Base-by-base conservation (phyloP, 2,797 vertebrate species). In the Sarcophilus harrisii region DNA sequence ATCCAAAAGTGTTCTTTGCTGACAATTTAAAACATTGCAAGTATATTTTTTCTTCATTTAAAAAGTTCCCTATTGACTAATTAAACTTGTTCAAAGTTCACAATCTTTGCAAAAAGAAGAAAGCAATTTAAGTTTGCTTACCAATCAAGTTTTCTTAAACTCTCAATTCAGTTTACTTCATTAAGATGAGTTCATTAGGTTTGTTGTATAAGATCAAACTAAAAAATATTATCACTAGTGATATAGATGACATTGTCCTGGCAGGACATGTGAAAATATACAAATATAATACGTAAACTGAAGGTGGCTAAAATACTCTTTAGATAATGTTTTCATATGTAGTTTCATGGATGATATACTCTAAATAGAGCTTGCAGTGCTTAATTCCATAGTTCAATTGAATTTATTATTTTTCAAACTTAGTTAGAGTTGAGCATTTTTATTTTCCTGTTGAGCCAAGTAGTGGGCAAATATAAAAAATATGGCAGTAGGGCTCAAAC, bases 31-130 rank as follows among this genome's bases (percentile, higher is more conserved):
- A 93, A 81, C 91, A 81, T 91, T 38, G 10, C 21, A 27, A 94
- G n/a, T 87, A n/a, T 87, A 28, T 54, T 58, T 94, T 93, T 93
- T 92, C 59, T 91, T 28, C 38, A 93, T 90, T 91, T 4, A 91
- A 73, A n/a, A 91, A 45, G 21, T 59, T 81, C 57, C 73, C 73
- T 27, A 11, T 24, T 93, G 10, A 54, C 2, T 91, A 73, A 55
- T 81, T 27, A 58, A 95, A 95, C 90, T 14, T 38, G 52, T 38
- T 93, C 6, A 59, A 93, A 91, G 5, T 91, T 93, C 28, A 38
- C 55, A 38, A 81, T 24, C 18, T 81, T 38, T 38, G 62, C 30
- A 81, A 58, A 57, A 45, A 92, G 29, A 90, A 66, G n/a, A 29
- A 81, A 38, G n/a, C 6, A 81, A 81, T 81, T 49, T 57, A 57